Conservation (phyloP, 1,140 invertebrate species). For the Potamilus streckersoni region DNA sequence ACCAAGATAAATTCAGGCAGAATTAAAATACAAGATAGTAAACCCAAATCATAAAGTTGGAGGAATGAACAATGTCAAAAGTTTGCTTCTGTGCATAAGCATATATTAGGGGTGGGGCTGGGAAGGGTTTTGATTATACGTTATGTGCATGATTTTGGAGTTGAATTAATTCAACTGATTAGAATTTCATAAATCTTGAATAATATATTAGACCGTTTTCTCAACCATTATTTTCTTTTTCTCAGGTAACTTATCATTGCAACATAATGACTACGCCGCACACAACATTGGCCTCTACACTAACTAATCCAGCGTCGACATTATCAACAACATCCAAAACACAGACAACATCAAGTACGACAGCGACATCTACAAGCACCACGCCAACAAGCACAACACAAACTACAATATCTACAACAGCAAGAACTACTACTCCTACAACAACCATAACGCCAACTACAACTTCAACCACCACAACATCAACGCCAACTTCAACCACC, state of each 20-base stretch:
- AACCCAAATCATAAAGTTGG: too few relatives aligned
- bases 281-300: constrained; percentile 1
- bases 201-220: not conserved
- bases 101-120: too few relatives aligned
- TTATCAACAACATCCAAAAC: constrained; percentile 4
- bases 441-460: constrained; percentile 9
- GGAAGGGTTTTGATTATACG: too few relatives aligned
- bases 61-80: too few relatives aligned
- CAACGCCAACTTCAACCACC: constrained; percentile 9
- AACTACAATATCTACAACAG: constrained; percentile 7
- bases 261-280: constrained; percentile 4
- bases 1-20: too few relatives aligned
- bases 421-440: constrained; percentile 5
- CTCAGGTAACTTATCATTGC: constrained; percentile 26
- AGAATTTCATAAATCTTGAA: not conserved
- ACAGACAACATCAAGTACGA: constrained; percentile 9
- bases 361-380: constrained; percentile 1
- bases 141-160: too few relatives aligned
- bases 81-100: too few relatives aligned
- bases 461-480: constrained; percentile 8
- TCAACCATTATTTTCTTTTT: not conserved
- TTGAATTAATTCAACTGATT: too few relatives aligned
- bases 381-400: not conserved
- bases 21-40: too few relatives aligned
- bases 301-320: constrained; percentile 1